Percentiles rank a stretch among this genome's conserved stretches.
These are phyloP conservation scores for Psilopogon haemacephalus DNA, from an alignment of 2,113 vertebrate species.

Conservation along the genomic window DNA sequence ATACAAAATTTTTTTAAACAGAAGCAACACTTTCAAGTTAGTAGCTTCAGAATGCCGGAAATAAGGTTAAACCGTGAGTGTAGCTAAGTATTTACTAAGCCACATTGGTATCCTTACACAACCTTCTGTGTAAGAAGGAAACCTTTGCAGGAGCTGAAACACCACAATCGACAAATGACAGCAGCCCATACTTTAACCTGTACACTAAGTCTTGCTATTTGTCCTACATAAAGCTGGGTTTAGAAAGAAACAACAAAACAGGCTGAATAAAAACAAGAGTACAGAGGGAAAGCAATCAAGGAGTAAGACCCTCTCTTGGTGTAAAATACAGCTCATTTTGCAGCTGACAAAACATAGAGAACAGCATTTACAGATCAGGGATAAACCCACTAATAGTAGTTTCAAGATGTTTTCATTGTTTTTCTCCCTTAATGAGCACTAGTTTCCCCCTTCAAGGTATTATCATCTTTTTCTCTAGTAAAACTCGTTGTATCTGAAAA, in stretches of 20 bases:
- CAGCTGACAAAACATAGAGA: background rate
- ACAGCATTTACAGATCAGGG: background rate
- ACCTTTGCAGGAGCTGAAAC: background rate
- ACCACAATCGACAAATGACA: background rate
- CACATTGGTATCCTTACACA: background rate
- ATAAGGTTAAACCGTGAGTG: conserved; percentile 15
- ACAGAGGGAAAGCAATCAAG: background rate
- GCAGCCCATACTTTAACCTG: background rate
- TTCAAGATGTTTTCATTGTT: background rate
- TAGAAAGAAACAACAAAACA: background rate
- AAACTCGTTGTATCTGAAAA: background rate
- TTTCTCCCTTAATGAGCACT: background rate
- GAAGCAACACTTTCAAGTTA: conserved; percentile 40
- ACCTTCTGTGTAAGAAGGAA: background rate
- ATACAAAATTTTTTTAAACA: background rate
- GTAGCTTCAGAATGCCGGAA: conserved; percentile 42
- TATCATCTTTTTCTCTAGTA: background rate
- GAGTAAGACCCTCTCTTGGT: background rate
- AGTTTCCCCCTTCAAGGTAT: background rate
- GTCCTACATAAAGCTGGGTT: background rate
- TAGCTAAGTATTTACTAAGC: conserved; percentile 1
- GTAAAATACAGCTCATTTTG: background rate
- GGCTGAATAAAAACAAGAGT: background rate
- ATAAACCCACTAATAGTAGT: background rate
- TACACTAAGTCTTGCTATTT: background rate